Evolutionary conservation across 2,888 invertebrate species (phyloP).

Genomic region (Muscina levida): DNA sequence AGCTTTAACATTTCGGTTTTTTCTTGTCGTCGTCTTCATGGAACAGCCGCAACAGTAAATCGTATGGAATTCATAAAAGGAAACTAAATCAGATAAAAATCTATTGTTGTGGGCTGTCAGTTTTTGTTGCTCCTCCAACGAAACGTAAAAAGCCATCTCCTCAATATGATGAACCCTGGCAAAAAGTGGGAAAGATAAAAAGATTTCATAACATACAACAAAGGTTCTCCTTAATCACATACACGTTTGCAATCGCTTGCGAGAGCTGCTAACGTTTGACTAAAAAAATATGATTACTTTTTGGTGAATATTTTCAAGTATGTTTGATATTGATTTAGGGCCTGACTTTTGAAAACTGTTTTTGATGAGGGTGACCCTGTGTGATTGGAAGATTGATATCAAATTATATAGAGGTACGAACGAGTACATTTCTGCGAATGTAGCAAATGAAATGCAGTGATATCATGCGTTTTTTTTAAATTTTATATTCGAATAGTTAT

Average conservation of each 20-base stretch:
- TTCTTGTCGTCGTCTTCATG: background rate
- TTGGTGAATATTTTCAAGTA: constrained; percentile 16
- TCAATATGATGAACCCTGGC: constrained; percentile 12
- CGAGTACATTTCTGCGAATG: background rate
- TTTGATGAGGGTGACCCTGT: constrained; percentile 55
- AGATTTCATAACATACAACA: constrained; percentile 38
- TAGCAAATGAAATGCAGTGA: no score
- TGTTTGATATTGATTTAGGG: constrained; percentile 11
- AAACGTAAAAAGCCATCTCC: background rate
- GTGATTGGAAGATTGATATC: constrained; percentile 44
- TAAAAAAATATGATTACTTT: constrained; percentile 55
- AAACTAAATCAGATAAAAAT: constrained; percentile 63
- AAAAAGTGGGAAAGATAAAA: constrained; percentile 11
- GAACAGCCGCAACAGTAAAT: constrained; percentile 22
- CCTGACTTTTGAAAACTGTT: constrained; percentile 20
- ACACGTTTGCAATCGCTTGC: constrained; percentile 16
- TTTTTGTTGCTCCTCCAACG: background rate
- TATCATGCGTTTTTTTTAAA: no score
- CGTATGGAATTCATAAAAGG: constrained; percentile 48
- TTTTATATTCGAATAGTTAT: no score
- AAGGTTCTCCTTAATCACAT: constrained; percentile 49
- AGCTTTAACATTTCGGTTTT: background rate
- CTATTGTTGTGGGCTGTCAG: constrained; percentile 64
- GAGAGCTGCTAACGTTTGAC: no score
- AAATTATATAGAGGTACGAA: constrained; percentile 44